Conservation (phyloP, 2,113 vertebrate genomes). For the Nothoprocta pentlandii region DNA sequence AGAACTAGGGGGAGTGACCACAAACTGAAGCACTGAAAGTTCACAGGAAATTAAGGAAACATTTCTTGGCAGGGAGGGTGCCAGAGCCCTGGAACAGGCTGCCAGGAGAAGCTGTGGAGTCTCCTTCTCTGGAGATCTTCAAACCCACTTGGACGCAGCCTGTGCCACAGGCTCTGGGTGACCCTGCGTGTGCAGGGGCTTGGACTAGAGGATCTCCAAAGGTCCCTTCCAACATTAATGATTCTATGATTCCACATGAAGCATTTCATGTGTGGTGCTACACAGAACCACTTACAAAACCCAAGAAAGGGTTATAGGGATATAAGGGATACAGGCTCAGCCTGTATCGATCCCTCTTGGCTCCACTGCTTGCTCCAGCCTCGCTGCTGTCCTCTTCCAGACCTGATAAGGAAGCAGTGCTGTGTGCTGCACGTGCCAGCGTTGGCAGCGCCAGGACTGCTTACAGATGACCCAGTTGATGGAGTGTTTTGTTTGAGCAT, state of each 20-base stretch:
- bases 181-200: too few species aligned
- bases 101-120: too few species aligned
- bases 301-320: not conserved
- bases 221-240: too few species aligned
- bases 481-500: conserved; percentile 5
- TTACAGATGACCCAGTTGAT: not conserved
- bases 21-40: too few species aligned
- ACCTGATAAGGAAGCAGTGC: not conserved
- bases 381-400: not conserved
- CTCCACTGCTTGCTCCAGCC: not conserved
- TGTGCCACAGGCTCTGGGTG: too few species aligned
- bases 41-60: too few species aligned
- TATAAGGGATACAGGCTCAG: not conserved
- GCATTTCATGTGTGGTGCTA: not conserved
- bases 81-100: too few species aligned
- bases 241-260: not conserved
- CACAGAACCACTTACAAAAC: not conserved
- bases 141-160: too few species aligned
- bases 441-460: not conserved
- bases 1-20: too few species aligned
- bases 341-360: not conserved
- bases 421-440: not conserved
- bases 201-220: too few species aligned
- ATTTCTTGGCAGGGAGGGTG: too few species aligned
- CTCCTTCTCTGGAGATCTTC: too few species aligned